Evolutionary conservation across 64 coral and sea anemone species (phyloP).

Genomic region (Hydrozoanthus tunicans): DNA sequence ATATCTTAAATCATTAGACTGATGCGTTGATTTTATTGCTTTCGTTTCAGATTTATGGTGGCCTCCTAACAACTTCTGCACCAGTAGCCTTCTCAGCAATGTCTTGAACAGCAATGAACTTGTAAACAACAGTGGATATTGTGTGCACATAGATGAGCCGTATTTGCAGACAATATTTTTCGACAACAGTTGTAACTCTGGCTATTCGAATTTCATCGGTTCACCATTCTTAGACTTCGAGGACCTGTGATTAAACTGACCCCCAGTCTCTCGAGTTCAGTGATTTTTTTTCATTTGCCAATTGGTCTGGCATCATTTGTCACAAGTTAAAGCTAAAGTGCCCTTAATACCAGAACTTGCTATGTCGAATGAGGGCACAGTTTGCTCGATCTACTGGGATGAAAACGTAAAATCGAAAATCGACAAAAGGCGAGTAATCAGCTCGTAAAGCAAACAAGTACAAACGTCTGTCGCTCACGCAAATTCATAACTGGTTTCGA

Average conservation of each 20-base stretch:
- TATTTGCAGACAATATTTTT: conserved; percentile 63
- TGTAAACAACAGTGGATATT: conserved; percentile 40
- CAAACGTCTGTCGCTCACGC: too few relatives aligned
- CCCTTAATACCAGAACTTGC: background rate
- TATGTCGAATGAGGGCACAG: background rate
- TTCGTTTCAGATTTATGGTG: conserved; percentile 49
- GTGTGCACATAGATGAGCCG: conserved; percentile 54
- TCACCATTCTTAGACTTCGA: conserved; percentile 58
- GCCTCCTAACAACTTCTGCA: conserved; percentile 33
- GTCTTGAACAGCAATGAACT: conserved; percentile 42
- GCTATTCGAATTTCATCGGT: conserved; percentile 40
- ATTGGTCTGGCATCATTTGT: background rate
- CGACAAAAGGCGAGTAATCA: background rate
- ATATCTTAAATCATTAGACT: background rate
- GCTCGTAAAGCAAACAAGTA: background rate
- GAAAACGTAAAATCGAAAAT: background rate
- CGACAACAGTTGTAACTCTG: conserved; percentile 43
- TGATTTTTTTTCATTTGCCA: background rate
- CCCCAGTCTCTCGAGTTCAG: background rate
- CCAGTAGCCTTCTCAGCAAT: conserved; percentile 24
- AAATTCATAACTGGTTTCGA: background rate
- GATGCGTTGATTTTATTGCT: background rate
- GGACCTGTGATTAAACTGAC: background rate
- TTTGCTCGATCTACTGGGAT: too few relatives aligned
- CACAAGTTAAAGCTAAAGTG: background rate